Evolutionary conservation across 2,113 vertebrate genomes (phyloP), one percentile per base, ranked within the genome.

Genomic region (Gobius niger): DNA sequence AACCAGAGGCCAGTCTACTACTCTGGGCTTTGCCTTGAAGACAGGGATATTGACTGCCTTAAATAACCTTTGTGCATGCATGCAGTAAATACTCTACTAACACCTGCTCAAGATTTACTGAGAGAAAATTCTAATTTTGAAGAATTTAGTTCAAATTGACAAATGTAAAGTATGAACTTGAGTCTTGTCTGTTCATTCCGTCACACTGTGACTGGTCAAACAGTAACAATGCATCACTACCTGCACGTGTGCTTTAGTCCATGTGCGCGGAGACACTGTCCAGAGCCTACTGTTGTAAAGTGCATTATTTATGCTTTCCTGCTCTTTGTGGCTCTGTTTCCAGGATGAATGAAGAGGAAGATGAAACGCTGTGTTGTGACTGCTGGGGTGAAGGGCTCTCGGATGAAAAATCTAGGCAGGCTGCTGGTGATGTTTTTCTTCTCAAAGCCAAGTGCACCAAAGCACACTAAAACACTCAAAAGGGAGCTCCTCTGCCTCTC

Each of bases 341-440:
- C 70, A 77, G 82, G 86, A 90, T 89, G 87, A 90, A 90, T 90
- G 88, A 82, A 83, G 73, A 82, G 75, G 81, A 85, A 88, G 87
- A 91, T 90, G 85, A 90, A 90, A 90, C 67, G 41, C 80, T 89
- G 69, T 82, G 79, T 79, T 88, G 89, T 89, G 87, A 87, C 82
- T 85, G 88, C 70, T 75, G 82, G 70, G 84, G 87, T 86, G 85
- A 91, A 78, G 78, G 85, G 80, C 78, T 85, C 70, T 61, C 72
- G 51, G 81, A 88, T 87, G 84, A 87, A 89, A 91, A 87, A 91
- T 90, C 81, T 79, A 83, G 60, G 67, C 65, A 0, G 63, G 34
- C 72, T 77, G 34, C 72, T 77, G 85, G 73, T 68, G 70, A 60
- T 51, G 63, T 74, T 85, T 82, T 73, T 63, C 47, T 66, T 63